Evolutionary conservation across 1,140 invertebrate genomes (phyloP), one percentile per base, ranked within the genome.

Genomic region (Dinoponera quadriceps): DNA sequence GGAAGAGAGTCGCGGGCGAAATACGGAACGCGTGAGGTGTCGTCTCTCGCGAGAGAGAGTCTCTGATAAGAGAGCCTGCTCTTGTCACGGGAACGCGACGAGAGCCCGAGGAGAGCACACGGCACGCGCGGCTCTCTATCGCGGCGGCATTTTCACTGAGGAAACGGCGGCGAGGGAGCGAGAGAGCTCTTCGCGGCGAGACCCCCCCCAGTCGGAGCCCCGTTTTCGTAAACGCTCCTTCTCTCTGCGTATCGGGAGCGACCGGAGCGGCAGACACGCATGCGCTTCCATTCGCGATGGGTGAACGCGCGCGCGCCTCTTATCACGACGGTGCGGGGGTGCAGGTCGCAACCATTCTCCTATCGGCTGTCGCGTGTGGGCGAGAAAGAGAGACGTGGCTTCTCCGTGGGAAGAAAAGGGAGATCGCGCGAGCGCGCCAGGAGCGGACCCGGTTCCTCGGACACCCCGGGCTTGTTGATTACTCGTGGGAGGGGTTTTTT

Each of bases 61-160:
- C 25, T 25, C 29, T 55, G 55, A 25, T 57, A 29, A 48, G 44
- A 78, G 73, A 59, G 73, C 38, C 20, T 29, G 54, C 25, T 49
- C 54, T 18, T 72, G 51, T 80, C 54, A 51, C 44, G 20, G 22
- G 49, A 29, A 18, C 82, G 82, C 82, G 82, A 80, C 82, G 44
- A 85, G 68, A 87, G 71, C 82, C 59, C 86, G 69, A 62, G 54
- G 59, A 87, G 85, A 87, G 72, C 72, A 84, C 86, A 85, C 74
- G 75, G 63, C 65, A 85, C 88, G 82, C 82, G 63, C 78, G 78
- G 48, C 66, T 83, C 82, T 71, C 74, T 82, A 77, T 90, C 90
- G 85, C 71, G 87, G 90, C 89, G 89, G 82, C 89, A 90, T 90
- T 90, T 90, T 91, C 81, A 89, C 87, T 88, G 74, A 88, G 22